Conservation (phyloP, 1,140 invertebrate species). For the Drosophila seguyi region DNA sequence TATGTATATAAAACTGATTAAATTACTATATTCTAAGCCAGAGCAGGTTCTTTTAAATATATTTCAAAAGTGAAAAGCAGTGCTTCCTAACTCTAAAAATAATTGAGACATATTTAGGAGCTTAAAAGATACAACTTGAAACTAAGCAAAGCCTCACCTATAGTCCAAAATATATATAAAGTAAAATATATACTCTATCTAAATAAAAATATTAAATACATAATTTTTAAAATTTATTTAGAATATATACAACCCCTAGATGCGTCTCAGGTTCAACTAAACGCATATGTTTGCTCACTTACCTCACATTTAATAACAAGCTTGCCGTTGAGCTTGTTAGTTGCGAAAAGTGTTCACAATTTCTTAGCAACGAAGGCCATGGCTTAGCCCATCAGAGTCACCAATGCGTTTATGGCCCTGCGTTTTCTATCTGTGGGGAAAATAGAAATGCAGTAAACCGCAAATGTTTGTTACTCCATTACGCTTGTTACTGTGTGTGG, state of each 20-base stretch:
- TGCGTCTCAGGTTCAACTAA: not conserved
- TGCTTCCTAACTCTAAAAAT: not conserved
- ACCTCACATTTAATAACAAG: conserved; percentile 27
- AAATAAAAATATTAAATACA: not conserved
- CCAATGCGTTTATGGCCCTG: conserved; percentile 11
- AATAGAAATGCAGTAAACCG: conserved; percentile 70
- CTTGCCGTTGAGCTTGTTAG: conserved; percentile 15
- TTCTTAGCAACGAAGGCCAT: conserved; percentile 19
- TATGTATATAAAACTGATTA: not conserved
- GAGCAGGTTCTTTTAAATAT: not conserved
- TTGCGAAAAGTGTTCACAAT: conserved; percentile 21
- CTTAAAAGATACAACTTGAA: not conserved
- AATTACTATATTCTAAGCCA: not conserved
- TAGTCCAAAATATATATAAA: not conserved
- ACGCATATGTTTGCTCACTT: not conserved
- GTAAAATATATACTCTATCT: too few species aligned
- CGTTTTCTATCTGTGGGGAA: conserved; percentile 17
- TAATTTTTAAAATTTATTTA: not conserved
- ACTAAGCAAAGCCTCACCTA: not conserved
- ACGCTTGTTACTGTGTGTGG: conserved; percentile 46
- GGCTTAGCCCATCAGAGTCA: conserved; percentile 6
- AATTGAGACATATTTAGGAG: not conserved
- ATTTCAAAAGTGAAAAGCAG: not conserved
- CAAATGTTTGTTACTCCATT: conserved; percentile 82
- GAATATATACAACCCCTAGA: not conserved